Conservation (phyloP, 2,888 invertebrate genomes). For the Eremobia ochroleuca region DNA sequence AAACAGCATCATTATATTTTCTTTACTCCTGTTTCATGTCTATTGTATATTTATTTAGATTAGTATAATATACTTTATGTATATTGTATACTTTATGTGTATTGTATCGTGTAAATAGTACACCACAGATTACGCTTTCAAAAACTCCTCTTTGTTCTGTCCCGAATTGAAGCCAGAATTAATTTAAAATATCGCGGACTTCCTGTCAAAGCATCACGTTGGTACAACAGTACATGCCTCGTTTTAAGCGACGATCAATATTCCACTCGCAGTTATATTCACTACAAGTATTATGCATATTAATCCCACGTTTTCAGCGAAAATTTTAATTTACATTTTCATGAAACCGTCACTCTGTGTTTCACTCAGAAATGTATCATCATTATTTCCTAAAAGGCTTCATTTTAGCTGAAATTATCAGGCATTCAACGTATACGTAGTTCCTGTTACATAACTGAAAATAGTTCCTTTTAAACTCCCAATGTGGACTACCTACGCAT, state of each 20-base stretch:
- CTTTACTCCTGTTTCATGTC: too few relatives aligned
- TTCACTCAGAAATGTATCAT: conserved; percentile 14
- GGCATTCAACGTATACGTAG: conserved; percentile 2
- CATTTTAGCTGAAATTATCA: conserved; percentile 31
- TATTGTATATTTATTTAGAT: too few relatives aligned
- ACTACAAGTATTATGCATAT: conserved; percentile 50
- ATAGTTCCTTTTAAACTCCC: conserved; percentile 19
- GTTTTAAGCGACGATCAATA: conserved; percentile 56
- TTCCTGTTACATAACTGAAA: conserved; percentile 19
- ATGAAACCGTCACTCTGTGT: conserved; percentile 20
- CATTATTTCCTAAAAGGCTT: conserved; percentile 24
- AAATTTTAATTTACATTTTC: conserved; percentile 50
- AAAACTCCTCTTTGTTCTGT: conserved; percentile 23
- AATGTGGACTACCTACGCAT: conserved; percentile 56
- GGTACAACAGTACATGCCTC: conserved; percentile 13
- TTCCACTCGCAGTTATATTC: conserved; percentile 34
- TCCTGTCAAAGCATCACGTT: conserved; percentile 20
- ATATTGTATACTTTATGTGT: too few relatives aligned
- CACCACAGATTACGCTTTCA: too few relatives aligned
- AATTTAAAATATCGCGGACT: conserved; percentile 30
- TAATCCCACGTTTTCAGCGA: conserved; percentile 42
- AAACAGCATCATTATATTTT: too few relatives aligned
- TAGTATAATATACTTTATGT: too few relatives aligned
- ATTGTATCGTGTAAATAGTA: too few relatives aligned
- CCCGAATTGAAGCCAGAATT: conserved; percentile 15